Evolutionary conservation across 2,888 invertebrate species (phyloP).

Genomic region (Spialia ferax): DNA sequence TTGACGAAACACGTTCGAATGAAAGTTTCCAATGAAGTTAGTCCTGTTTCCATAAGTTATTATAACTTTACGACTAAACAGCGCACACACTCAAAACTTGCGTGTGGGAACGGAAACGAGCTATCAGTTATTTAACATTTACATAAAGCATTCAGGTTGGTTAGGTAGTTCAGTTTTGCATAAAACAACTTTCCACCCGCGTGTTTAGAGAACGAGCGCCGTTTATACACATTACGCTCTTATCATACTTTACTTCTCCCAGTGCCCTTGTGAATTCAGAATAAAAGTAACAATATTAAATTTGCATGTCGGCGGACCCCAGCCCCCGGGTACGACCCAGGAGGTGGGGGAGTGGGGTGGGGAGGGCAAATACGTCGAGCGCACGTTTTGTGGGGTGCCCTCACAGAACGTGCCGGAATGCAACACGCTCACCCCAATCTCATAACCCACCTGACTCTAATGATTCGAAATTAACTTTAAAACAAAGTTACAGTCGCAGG

Average conservation of each 20-base stretch:
- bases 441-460: conserved; percentile 52
- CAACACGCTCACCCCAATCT: conserved; percentile 63
- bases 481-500: conserved; percentile 36
- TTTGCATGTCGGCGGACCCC: conserved; percentile 75
- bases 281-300: conserved; percentile 82
- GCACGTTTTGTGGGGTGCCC: conserved; percentile 50
- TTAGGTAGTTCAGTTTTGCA: conserved; percentile 34
- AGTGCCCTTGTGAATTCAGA: conserved; percentile 81
- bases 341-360: conserved; percentile 44
- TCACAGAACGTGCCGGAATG: conserved; percentile 74
- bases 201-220: conserved; percentile 49
- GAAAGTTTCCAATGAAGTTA: conserved; percentile 27
- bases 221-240: conserved; percentile 55
- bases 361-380: conserved; percentile 41
- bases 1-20: conserved; percentile 2
- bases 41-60: conserved; percentile 33
- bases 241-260: conserved; percentile 57
- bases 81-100: conserved; percentile 30
- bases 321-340: conserved; percentile 44
- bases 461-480: conserved; percentile 49
- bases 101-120: conserved; percentile 37
- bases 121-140: conserved; percentile 39
- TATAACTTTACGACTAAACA: conserved; percentile 36
- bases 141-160: conserved; percentile 36
- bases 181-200: conserved; percentile 42